Evolutionary conservation across 2,113 vertebrate species (phyloP).

Genomic region (Phrynosoma platyrhinos): DNA sequence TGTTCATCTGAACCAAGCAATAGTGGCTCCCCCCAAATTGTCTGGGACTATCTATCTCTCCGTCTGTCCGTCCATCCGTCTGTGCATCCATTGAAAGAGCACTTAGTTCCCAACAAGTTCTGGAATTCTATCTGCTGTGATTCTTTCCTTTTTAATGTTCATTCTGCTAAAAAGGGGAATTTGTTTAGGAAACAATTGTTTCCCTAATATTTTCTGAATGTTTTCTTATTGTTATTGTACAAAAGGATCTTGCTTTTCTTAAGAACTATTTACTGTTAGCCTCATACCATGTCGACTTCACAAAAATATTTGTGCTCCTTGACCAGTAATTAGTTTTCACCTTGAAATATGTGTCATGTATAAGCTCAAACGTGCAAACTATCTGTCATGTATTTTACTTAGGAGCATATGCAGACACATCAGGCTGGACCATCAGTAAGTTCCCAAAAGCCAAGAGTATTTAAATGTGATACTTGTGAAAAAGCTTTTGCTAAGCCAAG

Average conservation of each 20-base stretch:
- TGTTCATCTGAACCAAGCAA: background rate
- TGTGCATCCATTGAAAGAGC: too few species aligned
- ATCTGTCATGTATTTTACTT: background rate
- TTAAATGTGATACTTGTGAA: conserved; percentile 90
- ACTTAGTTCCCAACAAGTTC: too few species aligned
- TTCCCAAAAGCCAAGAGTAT: conserved; percentile 93
- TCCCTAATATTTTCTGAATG: background rate
- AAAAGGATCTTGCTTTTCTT: background rate
- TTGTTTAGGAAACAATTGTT: too few species aligned
- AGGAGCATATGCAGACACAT: conserved; percentile 96
- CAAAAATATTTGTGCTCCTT: background rate
- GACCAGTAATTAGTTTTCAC: background rate
- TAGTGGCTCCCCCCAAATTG: conserved; percentile 20
- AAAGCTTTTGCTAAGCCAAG: conserved; percentile 98
- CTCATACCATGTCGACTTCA: background rate
- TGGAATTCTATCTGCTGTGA: background rate
- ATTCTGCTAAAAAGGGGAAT: too few species aligned
- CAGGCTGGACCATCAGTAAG: conserved; percentile 91
- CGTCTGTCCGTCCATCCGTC: too few species aligned
- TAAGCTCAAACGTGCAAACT: conserved; percentile 4
- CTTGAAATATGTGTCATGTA: background rate
- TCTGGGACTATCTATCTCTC: background rate
- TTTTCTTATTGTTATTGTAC: background rate
- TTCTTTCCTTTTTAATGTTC: conserved; percentile 30
- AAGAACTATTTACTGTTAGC: background rate